Evolutionary conservation across 2,888 invertebrate genomes (phyloP).

Genomic region (Drosophila fungiperda): DNA sequence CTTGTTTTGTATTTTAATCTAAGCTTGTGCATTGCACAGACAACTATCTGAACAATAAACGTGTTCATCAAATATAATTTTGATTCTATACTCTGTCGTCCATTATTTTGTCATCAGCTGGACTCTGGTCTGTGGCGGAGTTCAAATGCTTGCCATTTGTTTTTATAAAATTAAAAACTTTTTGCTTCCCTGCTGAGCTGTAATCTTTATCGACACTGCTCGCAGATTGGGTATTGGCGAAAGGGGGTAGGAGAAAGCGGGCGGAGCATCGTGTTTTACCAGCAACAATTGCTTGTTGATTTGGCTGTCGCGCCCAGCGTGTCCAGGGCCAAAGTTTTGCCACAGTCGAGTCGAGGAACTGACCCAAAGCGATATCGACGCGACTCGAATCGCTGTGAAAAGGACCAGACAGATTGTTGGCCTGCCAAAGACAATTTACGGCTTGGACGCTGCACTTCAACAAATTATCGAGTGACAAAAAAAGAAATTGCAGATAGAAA

Average conservation of each 20-base stretch:
- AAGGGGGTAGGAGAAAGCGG: not conserved
- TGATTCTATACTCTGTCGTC: not conserved
- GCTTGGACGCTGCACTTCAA: constrained; percentile 64
- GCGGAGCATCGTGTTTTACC: constrained; percentile 67
- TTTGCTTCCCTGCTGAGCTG: constrained; percentile 41
- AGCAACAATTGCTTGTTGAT: constrained; percentile 78
- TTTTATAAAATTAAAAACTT: constrained; percentile 76
- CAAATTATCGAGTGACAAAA: constrained; percentile 76
- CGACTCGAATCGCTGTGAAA: constrained; percentile 11
- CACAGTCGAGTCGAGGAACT: constrained; percentile 40
- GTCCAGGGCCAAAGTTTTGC: constrained; percentile 63
- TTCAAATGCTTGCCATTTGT: constrained; percentile 64
- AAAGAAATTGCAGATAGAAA: constrained; percentile 66
- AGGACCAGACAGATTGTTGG: constrained; percentile 49
- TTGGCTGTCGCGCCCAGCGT: constrained; percentile 56
- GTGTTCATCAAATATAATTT: constrained; percentile 15
- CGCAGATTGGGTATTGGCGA: not conserved
- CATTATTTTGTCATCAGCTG: constrained; percentile 17
- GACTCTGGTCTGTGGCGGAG: constrained; percentile 40
- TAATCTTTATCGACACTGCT: constrained; percentile 60
- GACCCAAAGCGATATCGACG: constrained; percentile 35
- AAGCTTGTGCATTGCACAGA: not conserved
- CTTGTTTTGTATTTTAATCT: not conserved
- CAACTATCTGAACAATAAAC: not conserved
- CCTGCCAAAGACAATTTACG: constrained; percentile 80